Conservation (phyloP, 2,888 invertebrate genomes). For the Pristionchus exspectatus region DNA sequence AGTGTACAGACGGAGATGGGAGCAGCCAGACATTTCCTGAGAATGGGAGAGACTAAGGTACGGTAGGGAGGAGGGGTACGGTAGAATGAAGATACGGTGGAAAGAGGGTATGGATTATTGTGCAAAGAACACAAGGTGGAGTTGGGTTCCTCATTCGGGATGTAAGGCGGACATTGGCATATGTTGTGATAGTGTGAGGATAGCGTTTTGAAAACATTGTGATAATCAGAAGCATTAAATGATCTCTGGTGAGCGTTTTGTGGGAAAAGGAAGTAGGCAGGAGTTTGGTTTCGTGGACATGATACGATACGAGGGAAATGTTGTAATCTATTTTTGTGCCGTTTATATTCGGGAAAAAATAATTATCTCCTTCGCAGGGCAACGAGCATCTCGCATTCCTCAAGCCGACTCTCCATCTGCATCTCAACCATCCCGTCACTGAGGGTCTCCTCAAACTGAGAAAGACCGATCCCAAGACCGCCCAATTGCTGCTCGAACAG, state of each 20-base stretch:
- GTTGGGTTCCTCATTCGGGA: not conserved
- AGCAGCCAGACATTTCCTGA: constrained; percentile 93
- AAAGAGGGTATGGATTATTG: too few species aligned
- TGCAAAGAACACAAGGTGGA: not conserved
- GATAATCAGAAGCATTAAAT: too few species aligned
- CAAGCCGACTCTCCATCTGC: constrained; percentile 94
- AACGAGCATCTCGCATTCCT: constrained; percentile 84
- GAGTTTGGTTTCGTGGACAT: not conserved
- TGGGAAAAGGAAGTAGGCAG: not conserved
- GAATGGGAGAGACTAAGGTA: constrained; percentile 83
- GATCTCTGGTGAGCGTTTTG: not conserved
- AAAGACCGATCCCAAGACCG: constrained; percentile 87
- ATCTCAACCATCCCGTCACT: constrained; percentile 93
- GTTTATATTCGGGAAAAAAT: not conserved
- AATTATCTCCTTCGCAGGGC: constrained; percentile 54
- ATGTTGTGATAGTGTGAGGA: too few species aligned
- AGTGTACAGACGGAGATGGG: constrained; percentile 94
- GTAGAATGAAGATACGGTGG: not conserved
- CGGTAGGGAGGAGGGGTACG: not conserved
- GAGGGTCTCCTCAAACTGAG: constrained; percentile 89
- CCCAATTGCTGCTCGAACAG: constrained; percentile 90
- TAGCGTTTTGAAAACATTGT: too few species aligned
- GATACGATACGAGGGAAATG: not conserved
- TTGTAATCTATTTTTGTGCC: not conserved
- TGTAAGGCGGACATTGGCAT: too few species aligned